Conservation (phyloP, 2,797 vertebrate genomes). For the Notolepis coatsorum region DNA sequence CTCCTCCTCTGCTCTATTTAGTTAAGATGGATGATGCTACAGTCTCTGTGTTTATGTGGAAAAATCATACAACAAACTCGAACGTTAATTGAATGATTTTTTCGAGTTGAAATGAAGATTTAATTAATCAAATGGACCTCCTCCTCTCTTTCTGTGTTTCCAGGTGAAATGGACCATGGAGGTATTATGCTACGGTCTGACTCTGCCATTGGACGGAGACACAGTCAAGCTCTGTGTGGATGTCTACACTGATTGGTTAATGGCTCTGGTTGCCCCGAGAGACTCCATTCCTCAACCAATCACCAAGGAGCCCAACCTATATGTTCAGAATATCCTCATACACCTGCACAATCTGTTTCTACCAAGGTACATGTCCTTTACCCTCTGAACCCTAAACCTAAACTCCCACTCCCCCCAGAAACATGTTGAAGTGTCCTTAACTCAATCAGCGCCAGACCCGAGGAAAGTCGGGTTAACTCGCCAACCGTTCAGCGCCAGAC, state of each 20-base stretch:
- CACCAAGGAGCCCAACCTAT: conserved; percentile 91
- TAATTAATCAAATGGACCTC: too few species aligned
- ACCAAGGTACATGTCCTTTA: too few species aligned
- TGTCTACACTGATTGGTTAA: conserved; percentile 95
- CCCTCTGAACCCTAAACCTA: too few species aligned
- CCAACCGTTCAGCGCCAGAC: too few species aligned
- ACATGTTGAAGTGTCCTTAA: too few species aligned
- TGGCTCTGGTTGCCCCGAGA: conserved; percentile 88
- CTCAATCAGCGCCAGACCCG: too few species aligned
- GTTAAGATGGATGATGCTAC: background rate
- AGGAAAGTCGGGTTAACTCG: too few species aligned
- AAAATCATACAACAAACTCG: too few species aligned
- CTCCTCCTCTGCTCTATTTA: too few species aligned
- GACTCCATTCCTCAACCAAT: conserved; percentile 92
- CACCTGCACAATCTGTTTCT: conserved; percentile 93
- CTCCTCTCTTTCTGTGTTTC: background rate
- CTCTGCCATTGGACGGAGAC: conserved; percentile 91
- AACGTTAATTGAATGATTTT: too few species aligned
- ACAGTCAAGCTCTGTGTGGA: conserved; percentile 94
- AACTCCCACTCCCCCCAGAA: too few species aligned
- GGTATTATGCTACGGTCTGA: conserved; percentile 92
- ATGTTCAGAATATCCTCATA: conserved; percentile 92
- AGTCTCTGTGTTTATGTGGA: conserved; percentile 10
- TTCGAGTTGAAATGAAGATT: too few species aligned
- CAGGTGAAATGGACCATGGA: conserved; percentile 99